Percentiles rank a stretch among this genome's conserved stretches.
These are phyloP conservation scores for Trachythela sp. DNA, from an alignment of 64 coral and sea anemone genomes.

Conservation along the genomic window DNA sequence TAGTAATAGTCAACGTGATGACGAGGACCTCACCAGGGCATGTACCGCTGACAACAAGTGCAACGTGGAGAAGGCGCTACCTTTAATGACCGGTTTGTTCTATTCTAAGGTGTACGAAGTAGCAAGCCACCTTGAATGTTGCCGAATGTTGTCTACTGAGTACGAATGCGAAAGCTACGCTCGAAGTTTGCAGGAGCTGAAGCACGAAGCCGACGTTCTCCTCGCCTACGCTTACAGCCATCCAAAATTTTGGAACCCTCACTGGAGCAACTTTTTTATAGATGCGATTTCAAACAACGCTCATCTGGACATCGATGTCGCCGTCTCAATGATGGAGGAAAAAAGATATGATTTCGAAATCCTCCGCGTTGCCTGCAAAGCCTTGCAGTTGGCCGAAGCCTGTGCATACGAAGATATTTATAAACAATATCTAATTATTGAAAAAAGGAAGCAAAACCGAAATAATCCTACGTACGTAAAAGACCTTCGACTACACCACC, in stretches of 20 bases:
- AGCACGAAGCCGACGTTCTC: background rate
- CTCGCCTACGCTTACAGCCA: background rate
- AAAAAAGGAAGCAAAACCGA: background rate
- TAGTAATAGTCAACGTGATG: too few relatives aligned
- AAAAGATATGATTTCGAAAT: background rate
- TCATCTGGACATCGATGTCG: background rate
- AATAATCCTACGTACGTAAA: background rate
- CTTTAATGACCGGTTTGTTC: background rate
- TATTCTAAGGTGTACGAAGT: background rate
- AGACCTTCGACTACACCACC: background rate
- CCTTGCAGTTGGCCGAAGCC: background rate
- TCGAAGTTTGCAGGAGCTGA: background rate
- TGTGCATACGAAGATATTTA: constrained; percentile 26
- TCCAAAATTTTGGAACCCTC: background rate
- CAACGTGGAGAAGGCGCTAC: background rate
- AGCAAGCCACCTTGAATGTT: background rate
- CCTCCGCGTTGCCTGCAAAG: background rate
- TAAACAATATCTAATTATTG: constrained; percentile 20
- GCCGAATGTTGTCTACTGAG: background rate
- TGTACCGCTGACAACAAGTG: background rate
- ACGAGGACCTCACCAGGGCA: background rate
- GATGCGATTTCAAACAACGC: background rate
- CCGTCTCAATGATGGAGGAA: background rate
- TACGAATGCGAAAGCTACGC: background rate
- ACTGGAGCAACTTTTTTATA: constrained; percentile 1